These are phyloP conservation scores for Edolisoma coerulescens DNA, from an alignment of 2,113 vertebrate species.

Conservation along the genomic window DNA sequence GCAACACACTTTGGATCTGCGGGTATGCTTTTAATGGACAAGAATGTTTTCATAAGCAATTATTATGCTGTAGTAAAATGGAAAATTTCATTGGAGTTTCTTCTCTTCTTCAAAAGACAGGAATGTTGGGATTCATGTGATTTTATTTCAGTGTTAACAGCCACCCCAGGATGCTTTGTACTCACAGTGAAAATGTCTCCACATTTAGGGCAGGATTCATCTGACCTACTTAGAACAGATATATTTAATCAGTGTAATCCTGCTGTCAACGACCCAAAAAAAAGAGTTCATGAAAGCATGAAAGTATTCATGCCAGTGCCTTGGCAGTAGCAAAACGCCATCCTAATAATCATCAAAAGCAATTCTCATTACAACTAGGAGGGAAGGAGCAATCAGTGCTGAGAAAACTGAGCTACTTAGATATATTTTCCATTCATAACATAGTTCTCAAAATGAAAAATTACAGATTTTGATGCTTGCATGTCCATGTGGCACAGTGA, in stretches of 20 bases:
- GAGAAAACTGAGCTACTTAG: neutral
- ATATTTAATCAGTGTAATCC: neutral
- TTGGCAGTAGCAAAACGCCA: neutral
- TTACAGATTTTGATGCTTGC: neutral
- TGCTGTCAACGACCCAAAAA: neutral
- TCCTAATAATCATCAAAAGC: neutral
- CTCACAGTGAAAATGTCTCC: neutral
- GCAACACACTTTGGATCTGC: neutral
- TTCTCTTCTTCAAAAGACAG: neutral
- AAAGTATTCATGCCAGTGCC: neutral
- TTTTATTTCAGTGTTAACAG: neutral
- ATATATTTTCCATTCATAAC: neutral
- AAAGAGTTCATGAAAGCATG: neutral
- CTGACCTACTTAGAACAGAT: neutral
- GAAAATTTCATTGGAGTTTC: neutral
- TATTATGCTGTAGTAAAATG: neutral
- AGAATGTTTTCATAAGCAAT: neutral
- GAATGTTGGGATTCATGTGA: neutral
- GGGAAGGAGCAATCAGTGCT: neutral
- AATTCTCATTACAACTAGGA: neutral
- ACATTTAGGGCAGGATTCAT: neutral
- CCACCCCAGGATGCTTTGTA: neutral
- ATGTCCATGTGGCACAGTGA: neutral
- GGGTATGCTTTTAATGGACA: neutral
- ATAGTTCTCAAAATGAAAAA: neutral